Conservation (phyloP, 1,140 invertebrate genomes). For the Rhynchophorus ferrugineus region DNA sequence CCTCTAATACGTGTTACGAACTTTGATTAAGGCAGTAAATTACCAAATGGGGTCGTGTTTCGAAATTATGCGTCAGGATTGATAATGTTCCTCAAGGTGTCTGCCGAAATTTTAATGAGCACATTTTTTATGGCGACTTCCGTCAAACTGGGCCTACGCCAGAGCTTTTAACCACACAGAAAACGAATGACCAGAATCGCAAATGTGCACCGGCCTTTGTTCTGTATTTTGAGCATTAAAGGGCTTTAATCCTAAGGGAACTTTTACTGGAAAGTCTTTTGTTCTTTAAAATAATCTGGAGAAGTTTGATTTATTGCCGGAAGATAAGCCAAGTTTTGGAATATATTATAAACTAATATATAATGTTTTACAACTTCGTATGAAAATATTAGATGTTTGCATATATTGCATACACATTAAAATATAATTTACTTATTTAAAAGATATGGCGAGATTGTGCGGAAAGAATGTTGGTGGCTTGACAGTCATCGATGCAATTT, state of each 20-base stretch:
- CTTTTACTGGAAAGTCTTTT: too few species aligned
- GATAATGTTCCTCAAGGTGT: constrained; percentile 15
- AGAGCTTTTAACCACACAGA: constrained; percentile 5
- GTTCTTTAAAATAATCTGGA: too few species aligned
- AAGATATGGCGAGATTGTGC: too few species aligned
- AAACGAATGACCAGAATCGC: constrained; percentile 3
- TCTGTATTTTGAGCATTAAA: not conserved
- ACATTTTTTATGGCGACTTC: constrained; percentile 7
- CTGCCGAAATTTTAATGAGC: constrained; percentile 17
- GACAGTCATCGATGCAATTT: too few species aligned
- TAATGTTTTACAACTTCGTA: too few species aligned
- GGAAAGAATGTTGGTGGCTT: too few species aligned
- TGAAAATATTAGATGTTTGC: too few species aligned
- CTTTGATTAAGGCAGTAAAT: constrained; percentile 19
- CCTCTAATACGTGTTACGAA: constrained; percentile 19
- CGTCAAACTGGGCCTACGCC: not conserved
- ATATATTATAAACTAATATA: too few species aligned
- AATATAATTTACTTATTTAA: too few species aligned
- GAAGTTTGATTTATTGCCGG: too few species aligned
- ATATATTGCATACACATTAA: too few species aligned
- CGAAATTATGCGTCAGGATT: constrained; percentile 19
- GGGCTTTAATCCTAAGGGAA: not conserved
- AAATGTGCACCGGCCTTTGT: not conserved
- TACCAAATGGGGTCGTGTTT: constrained; percentile 19
- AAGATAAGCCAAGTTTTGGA: too few species aligned